These are phyloP conservation scores for Hemichromis elongatus DNA, from an alignment of 2,113 vertebrate species.

Conservation along the genomic window DNA sequence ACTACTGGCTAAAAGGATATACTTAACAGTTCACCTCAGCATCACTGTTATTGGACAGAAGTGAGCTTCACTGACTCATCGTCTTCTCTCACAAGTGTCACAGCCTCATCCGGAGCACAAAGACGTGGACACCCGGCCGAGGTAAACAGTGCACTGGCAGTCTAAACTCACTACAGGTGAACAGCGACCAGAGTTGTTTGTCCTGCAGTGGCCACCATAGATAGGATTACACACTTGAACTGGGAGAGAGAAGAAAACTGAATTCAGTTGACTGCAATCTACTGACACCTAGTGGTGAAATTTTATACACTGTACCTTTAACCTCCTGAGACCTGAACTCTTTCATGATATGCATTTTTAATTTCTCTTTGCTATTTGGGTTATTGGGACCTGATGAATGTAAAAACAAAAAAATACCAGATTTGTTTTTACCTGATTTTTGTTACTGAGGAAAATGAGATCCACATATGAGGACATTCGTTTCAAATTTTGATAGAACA, in stretches of 20 bases:
- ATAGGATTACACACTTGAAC: not conserved
- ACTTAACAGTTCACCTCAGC: not conserved
- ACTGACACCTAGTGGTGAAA: not conserved
- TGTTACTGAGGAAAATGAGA: too few relatives aligned
- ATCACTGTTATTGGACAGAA: not conserved
- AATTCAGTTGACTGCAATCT: not conserved
- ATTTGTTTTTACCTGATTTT: too few relatives aligned
- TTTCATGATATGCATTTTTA: too few relatives aligned
- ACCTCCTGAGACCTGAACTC: too few relatives aligned
- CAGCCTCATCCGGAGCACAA: not conserved
- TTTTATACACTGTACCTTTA: not conserved
- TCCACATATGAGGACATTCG: too few relatives aligned
- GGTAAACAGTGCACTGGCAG: not conserved
- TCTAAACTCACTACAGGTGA: not conserved
- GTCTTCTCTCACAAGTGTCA: not conserved
- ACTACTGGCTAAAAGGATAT: not conserved
- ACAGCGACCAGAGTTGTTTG: rapidly evolving
- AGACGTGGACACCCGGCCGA: not conserved
- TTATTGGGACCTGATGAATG: too few relatives aligned
- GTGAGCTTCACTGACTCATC: not conserved
- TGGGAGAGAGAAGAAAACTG: not conserved
- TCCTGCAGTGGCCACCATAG: not conserved
- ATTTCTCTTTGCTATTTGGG: too few relatives aligned
- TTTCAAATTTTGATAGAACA: too few relatives aligned
- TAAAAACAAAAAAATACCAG: too few relatives aligned